Percentiles rank a stretch among this genome's conserved stretches.
Conservation (phyloP, 2,113 vertebrate species). For the Eulacestoma nigropectus region DNA sequence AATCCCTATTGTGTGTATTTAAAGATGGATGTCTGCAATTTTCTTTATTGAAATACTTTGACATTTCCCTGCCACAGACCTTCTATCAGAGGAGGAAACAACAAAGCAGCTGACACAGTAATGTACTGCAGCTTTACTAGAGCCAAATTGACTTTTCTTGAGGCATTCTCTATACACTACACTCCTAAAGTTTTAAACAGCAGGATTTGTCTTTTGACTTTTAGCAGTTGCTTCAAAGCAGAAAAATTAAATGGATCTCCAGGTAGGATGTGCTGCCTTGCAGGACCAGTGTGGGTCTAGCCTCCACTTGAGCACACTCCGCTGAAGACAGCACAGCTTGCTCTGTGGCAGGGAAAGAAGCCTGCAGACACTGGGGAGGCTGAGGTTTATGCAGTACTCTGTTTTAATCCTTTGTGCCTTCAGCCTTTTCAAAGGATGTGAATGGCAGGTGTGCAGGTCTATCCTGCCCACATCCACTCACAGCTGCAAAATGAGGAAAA, state of each 20-base stretch:
- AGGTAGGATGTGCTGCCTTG: not conserved
- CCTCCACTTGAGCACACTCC: not conserved
- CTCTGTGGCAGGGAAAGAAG: not conserved
- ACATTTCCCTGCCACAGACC: not conserved
- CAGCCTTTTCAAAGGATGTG: not conserved
- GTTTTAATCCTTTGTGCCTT: not conserved
- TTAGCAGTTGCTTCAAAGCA: not conserved
- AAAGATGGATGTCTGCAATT: not conserved
- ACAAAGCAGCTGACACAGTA: not conserved
- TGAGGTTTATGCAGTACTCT: not conserved
- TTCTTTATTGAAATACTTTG: not conserved
- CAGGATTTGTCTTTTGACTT: not conserved
- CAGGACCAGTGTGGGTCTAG: not conserved
- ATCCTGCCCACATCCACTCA: not conserved
- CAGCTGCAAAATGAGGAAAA: not conserved
- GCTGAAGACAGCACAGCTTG: not conserved
- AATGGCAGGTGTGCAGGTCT: not conserved
- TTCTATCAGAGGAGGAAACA: not conserved
- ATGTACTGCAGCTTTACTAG: not conserved
- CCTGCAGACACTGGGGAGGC: not conserved
- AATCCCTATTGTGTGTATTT: not conserved
- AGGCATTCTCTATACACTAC: not conserved
- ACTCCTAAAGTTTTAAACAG: not conserved
- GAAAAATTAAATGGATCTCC: not conserved
- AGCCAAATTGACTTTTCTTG: not conserved